Base-by-base conservation (phyloP, 1,140 invertebrate species). In the Drosophila melanogaster region DNA sequence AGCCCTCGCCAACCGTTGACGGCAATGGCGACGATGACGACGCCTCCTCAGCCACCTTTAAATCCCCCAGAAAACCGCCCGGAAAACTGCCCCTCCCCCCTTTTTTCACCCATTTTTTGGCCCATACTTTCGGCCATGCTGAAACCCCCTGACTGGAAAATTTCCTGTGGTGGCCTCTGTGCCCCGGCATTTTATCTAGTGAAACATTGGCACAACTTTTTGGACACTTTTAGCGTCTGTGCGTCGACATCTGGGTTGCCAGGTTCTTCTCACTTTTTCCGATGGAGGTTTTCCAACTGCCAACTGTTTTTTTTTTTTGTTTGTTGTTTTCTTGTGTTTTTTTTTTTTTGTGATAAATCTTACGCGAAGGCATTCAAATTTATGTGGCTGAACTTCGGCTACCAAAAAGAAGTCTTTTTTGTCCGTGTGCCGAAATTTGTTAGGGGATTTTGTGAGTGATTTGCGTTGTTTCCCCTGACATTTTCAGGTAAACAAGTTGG, bases 181-280 rank as follows among this genome's bases (percentile, higher is more conserved):
- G 59, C 73, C 53, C 66, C 65, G 77, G 65, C 65, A 53, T 74
- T 89, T 90, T 90, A 90, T 89, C 77, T 85, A 90, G 66, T 90
- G 69, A 80, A 80, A 85, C 84, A 85, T 79, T 89, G 70, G 78
- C 69, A 56, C 77, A 84, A 84, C 80, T 84, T 83, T 83, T 79
- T 62, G 75, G 79, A 81, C 79, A 81, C 79, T 81, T 81, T 73
- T 58, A 81, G 76, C 77, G 71, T 50, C 73, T 75, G 43, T 67
- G 53, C 62, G 56, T 55, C 69, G 70, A 69, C 67, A 73, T 61
- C 69, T 61, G 67, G 66, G 64, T 33, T 70, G 49, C 38, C 66
- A 55, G 61, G 33, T 58, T 30, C 41, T 35, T 43, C 43, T 37
- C 46, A 69, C 50, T 70, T 69, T 69, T 33, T 19, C 43, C 40